These are phyloP conservation scores for Vanacampus margaritifer DNA, from an alignment of 2,113 vertebrate genomes.

Conservation along the genomic window DNA sequence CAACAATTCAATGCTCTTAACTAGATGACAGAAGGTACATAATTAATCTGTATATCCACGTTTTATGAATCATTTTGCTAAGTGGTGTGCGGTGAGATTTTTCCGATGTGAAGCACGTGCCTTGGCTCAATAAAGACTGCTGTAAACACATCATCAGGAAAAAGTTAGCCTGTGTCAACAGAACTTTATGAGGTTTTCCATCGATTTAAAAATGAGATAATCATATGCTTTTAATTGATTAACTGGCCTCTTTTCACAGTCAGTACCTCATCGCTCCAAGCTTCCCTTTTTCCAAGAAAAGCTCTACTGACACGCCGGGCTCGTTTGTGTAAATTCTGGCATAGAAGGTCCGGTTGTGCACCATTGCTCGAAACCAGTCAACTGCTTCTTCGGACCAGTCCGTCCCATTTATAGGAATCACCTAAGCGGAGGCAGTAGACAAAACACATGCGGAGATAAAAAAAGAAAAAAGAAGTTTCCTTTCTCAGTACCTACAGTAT, in stretches of 20 bases:
- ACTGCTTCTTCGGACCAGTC: conserved; percentile 67
- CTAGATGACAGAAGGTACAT: no score
- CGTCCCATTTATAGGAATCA: conserved; percentile 61
- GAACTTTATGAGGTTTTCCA: neutral
- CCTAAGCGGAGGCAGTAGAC: conserved; percentile 54
- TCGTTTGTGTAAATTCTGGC: conserved; percentile 63
- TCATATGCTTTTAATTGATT: neutral
- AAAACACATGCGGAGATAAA: conserved; percentile 35
- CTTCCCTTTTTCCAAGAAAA: conserved; percentile 74
- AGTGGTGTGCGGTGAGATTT: no score
- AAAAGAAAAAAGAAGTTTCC: conserved; percentile 1
- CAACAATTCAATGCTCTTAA: no score
- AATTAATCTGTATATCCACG: no score
- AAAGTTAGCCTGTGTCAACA: neutral
- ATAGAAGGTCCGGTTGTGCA: conserved; percentile 62
- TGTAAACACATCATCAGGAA: neutral
- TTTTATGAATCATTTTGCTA: no score
- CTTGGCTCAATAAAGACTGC: neutral
- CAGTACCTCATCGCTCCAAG: conserved; percentile 71
- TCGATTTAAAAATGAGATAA: neutral
- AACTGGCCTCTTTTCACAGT: neutral
- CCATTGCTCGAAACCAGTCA: conserved; percentile 67
- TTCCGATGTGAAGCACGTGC: no score
- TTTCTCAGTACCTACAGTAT: no score
- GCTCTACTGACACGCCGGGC: conserved; percentile 52